Conservation (phyloP, 2,888 invertebrate species). For the Horisme vitalbata region DNA sequence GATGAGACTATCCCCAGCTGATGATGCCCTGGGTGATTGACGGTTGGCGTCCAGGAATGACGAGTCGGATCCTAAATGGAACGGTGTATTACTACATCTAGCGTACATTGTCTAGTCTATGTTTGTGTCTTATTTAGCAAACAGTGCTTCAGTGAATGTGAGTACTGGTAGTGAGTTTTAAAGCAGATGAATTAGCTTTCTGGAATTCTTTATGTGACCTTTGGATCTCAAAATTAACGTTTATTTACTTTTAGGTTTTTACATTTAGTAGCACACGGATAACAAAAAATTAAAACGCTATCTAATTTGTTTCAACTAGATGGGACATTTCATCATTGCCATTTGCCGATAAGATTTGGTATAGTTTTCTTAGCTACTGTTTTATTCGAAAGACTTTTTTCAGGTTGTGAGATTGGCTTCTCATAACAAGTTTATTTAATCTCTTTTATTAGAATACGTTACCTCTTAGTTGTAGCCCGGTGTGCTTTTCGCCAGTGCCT, state of each 20-base stretch:
- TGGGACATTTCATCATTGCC: too few species aligned
- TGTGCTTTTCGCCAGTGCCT: conserved; percentile 58
- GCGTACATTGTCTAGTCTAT: conserved; percentile 13
- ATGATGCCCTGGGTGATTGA: conserved; percentile 74
- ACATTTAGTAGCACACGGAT: too few species aligned
- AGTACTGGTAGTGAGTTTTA: not conserved
- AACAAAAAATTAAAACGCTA: too few species aligned
- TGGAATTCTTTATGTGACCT: too few species aligned
- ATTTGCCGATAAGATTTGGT: too few species aligned
- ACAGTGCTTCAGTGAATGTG: conserved; percentile 6
- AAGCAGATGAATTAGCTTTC: not conserved
- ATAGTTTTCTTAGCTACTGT: too few species aligned
- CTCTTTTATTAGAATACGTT: not conserved
- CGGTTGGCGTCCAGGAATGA: conserved; percentile 75
- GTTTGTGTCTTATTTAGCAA: conserved; percentile 15
- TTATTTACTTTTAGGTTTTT: too few species aligned
- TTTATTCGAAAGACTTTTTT: too few species aligned
- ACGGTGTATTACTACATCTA: conserved; percentile 36
- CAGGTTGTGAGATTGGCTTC: too few species aligned
- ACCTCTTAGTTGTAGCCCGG: conserved; percentile 77
- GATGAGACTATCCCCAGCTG: conserved; percentile 72
- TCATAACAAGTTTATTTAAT: too few species aligned
- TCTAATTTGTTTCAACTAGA: too few species aligned
- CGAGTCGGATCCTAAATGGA: conserved; percentile 71
- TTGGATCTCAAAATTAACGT: too few species aligned